Conservation (phyloP, 2,888 invertebrate species). For the Bedellia somnulentella region DNA sequence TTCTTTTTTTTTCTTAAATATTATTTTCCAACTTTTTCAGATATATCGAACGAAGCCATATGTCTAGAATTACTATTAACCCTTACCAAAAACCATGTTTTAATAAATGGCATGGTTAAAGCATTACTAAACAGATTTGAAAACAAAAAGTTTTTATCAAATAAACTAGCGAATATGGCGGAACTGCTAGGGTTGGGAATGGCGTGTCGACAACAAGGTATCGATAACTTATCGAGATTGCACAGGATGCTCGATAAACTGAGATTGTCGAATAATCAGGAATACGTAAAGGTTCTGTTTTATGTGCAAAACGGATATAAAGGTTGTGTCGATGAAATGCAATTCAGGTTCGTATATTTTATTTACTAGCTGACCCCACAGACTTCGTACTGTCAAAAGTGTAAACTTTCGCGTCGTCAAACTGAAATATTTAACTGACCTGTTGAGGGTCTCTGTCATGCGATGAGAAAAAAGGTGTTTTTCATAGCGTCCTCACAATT, state of each 20-base stretch:
- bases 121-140: too few species aligned
- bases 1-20: too few species aligned
- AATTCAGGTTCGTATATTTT: too few species aligned
- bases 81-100: constrained; percentile 16
- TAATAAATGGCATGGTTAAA: too few species aligned
- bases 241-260: constrained; percentile 14
- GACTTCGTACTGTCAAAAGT: too few species aligned
- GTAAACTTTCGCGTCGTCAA: too few species aligned
- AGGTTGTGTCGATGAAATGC: constrained; percentile 17
- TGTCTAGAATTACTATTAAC: constrained; percentile 14
- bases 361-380: too few species aligned
- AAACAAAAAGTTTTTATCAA: too few species aligned
- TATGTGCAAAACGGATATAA: constrained; percentile 17
- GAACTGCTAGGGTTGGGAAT: constrained; percentile 20
- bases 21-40: constrained; percentile 10
- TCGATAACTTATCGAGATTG: constrained; percentile 13
- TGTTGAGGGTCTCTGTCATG: too few species aligned
- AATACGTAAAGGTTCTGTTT: constrained; percentile 23
- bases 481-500: too few species aligned
- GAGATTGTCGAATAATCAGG: constrained; percentile 10
- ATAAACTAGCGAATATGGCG: constrained; percentile 13
- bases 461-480: too few species aligned
- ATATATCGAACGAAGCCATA: constrained; percentile 9
- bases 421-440: too few species aligned
- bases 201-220: constrained; percentile 8